Evolutionary conservation across 2,797 vertebrate genomes (phyloP).

Genomic region (Gallirallus australis): DNA sequence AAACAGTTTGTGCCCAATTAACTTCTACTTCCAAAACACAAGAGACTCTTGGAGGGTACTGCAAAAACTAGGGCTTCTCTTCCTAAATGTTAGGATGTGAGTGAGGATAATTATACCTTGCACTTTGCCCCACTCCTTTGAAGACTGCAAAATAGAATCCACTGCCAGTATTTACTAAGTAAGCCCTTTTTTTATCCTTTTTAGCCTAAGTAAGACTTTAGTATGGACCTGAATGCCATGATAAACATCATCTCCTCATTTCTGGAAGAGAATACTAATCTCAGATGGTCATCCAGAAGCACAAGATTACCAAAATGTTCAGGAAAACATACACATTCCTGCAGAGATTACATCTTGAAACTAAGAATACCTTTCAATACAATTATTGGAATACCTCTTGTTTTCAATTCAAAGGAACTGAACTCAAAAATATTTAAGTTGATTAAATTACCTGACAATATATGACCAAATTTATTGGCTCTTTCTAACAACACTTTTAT

Average conservation of each 20-base stretch:
- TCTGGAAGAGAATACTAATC: neutral
- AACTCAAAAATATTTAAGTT: neutral
- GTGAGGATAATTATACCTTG: neutral
- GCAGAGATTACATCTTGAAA: neutral
- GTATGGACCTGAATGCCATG: neutral
- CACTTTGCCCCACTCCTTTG: neutral
- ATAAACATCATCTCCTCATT: neutral
- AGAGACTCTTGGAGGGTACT: neutral
- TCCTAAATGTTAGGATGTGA: neutral
- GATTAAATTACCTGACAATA: neutral
- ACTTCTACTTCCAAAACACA: neutral
- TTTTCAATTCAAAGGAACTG: neutral
- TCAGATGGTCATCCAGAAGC: neutral
- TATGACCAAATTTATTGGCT: neutral
- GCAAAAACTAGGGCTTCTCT: neutral
- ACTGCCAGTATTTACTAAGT: neutral
- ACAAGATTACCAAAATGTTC: neutral
- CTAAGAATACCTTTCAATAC: neutral
- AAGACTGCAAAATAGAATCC: neutral
- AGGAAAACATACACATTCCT: neutral
- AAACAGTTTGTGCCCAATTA: neutral
- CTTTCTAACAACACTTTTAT: neutral
- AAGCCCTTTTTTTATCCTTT: neutral
- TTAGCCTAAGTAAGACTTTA: neutral
- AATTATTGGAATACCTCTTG: neutral